These are phyloP conservation scores for Argentina silus DNA, from an alignment of 2,797 vertebrate genomes.

Conservation along the genomic window DNA sequence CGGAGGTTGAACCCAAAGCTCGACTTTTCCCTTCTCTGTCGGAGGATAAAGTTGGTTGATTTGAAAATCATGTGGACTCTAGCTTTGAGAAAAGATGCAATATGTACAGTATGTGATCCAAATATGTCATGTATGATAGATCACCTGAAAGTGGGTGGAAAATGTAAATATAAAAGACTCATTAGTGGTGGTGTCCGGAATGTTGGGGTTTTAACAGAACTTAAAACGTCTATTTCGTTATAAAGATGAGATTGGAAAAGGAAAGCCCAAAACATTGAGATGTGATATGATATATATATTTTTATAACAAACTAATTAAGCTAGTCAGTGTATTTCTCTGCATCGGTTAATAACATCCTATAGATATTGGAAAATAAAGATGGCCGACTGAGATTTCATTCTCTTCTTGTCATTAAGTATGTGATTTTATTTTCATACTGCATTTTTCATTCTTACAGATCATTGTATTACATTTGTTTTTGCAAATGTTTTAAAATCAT, in stretches of 20 bases:
- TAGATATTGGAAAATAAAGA: slow-evolving; percentile 52
- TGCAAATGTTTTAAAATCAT: too few relatives aligned
- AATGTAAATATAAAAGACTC: slow-evolving; percentile 37
- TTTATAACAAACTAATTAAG: slow-evolving; percentile 41
- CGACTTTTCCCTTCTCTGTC: not conserved
- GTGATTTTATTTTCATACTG: not conserved
- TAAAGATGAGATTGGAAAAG: slow-evolving; percentile 24
- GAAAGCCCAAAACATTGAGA: slow-evolving; percentile 22
- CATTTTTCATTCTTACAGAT: not conserved
- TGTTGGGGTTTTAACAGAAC: slow-evolving; percentile 31
- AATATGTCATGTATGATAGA: slow-evolving; percentile 5
- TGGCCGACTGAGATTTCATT: slow-evolving; percentile 7
- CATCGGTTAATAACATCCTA: slow-evolving; percentile 42
- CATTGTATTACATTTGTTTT: too few relatives aligned
- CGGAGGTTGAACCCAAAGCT: slow-evolving; percentile 9
- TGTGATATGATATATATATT: slow-evolving; percentile 38
- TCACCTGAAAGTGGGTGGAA: slow-evolving; percentile 43
- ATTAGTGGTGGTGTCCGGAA: slow-evolving; percentile 33
- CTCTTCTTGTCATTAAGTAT: not conserved
- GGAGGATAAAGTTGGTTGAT: not conserved
- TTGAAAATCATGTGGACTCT: not conserved
- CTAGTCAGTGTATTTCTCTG: slow-evolving; percentile 39
- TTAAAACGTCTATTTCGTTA: slow-evolving; percentile 24
- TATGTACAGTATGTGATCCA: slow-evolving; percentile 42
- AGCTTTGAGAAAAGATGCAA: slow-evolving; percentile 46